Percentiles rank a stretch among this genome's conserved stretches.
Evolutionary conservation across 2,888 invertebrate genomes (phyloP).

Genomic region (Drosophila rellima): DNA sequence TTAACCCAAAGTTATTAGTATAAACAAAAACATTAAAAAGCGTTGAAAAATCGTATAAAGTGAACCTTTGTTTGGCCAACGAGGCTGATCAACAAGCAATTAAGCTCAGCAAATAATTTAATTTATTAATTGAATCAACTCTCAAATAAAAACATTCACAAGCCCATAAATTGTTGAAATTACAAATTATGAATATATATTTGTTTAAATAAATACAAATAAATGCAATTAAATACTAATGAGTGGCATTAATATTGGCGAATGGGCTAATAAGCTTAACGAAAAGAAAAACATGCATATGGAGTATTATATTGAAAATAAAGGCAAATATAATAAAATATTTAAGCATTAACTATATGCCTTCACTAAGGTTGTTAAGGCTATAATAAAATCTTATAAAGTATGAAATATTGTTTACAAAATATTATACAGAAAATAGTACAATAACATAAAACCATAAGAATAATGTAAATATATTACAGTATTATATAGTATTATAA

Average conservation of each 20-base stretch:
- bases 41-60: slow-evolving; percentile 61
- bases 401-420: slow-evolving; percentile 24
- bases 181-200: slow-evolving; percentile 52
- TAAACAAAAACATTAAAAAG: slow-evolving; percentile 63
- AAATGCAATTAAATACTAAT: slow-evolving; percentile 74
- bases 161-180: slow-evolving; percentile 57
- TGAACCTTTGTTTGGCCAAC: slow-evolving; percentile 61
- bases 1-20: slow-evolving; percentile 62
- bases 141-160: slow-evolving; percentile 8
- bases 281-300: slow-evolving; percentile 23
- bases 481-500: no score
- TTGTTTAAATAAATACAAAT: slow-evolving; percentile 14
- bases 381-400: neutral
- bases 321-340: neutral
- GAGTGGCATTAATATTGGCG: slow-evolving; percentile 57
- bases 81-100: slow-evolving; percentile 64
- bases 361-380: neutral
- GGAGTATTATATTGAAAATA: slow-evolving; percentile 18
- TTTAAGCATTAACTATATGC: slow-evolving; percentile 1
- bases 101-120: slow-evolving; percentile 72
- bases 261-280: slow-evolving; percentile 53
- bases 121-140: slow-evolving; percentile 73
- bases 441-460: neutral
- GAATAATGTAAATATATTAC: no score
- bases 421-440: slow-evolving; percentile 18